A percentile compares a stretch with the other conserved stretches of the same genome.
Conservation (phyloP, 2,888 invertebrate genomes). For the Rotaria magnacalcarata region DNA sequence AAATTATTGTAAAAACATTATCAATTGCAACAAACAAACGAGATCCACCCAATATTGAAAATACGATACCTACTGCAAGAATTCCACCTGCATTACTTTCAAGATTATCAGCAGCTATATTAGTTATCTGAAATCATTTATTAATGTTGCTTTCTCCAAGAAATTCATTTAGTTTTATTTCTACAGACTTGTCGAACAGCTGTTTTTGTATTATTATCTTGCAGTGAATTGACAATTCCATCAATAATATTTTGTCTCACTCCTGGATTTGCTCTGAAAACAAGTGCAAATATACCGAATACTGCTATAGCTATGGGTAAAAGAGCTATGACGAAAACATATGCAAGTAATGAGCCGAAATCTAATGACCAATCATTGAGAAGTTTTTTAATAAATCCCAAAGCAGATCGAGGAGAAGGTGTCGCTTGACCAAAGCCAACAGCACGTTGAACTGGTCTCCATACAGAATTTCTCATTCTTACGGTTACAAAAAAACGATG, state of each 20-base stretch:
- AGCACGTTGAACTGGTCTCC: not conserved
- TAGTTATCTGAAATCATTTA: not conserved
- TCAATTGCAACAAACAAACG: not conserved
- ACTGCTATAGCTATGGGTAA: not conserved
- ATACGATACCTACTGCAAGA: not conserved
- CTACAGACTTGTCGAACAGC: not conserved
- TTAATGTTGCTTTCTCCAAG: not conserved
- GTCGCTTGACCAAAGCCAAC: not conserved
- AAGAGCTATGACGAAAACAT: not conserved
- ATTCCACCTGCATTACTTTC: not conserved
- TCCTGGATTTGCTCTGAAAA: not conserved
- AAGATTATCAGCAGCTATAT: not conserved
- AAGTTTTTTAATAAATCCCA: not conserved
- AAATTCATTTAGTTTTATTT: not conserved
- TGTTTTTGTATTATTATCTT: not conserved
- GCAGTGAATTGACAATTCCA: not conserved
- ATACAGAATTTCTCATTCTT: not conserved
- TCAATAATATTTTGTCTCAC: not conserved
- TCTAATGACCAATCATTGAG: not conserved
- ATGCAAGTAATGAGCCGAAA: not conserved
- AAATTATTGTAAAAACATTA: too few relatives aligned
- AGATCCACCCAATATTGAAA: not conserved
- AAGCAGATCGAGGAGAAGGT: not conserved
- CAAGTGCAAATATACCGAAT: not conserved
- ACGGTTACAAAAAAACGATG: too few relatives aligned